These are phyloP conservation scores for Notothenia coriiceps DNA, from an alignment of 2,113 vertebrate species.

Conservation along the genomic window DNA sequence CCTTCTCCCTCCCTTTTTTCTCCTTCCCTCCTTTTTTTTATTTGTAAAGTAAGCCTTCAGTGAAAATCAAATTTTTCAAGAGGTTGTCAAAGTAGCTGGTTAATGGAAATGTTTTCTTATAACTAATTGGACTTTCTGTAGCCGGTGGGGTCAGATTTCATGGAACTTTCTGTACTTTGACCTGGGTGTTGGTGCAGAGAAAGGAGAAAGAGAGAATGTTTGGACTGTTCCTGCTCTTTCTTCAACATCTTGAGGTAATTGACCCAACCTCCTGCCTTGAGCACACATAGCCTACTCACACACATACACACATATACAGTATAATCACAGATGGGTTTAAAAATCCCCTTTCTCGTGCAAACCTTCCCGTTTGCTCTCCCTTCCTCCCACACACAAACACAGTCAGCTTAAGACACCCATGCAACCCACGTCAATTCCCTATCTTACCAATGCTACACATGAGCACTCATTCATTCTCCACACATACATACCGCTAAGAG, in stretches of 20 bases:
- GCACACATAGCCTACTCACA: slow-evolving; percentile 38
- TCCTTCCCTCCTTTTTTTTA: background rate
- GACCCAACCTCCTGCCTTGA: slow-evolving; percentile 67
- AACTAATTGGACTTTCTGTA: slow-evolving; percentile 46
- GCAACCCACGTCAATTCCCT: slow-evolving; percentile 33
- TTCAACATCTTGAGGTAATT: slow-evolving; percentile 84
- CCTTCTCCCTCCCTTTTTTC: background rate
- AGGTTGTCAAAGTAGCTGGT: slow-evolving; percentile 8
- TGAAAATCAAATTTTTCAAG: background rate
- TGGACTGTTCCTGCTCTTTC: slow-evolving; percentile 65
- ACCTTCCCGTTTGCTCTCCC: slow-evolving; percentile 24
- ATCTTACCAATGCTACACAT: slow-evolving; percentile 41
- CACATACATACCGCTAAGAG: slow-evolving; percentile 41
- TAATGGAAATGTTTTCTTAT: slow-evolving; percentile 40
- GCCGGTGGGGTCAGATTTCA: slow-evolving; percentile 55
- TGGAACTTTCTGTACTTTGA: slow-evolving; percentile 47
- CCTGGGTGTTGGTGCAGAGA: slow-evolving; percentile 49
- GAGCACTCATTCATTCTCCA: slow-evolving; percentile 31
- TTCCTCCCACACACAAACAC: slow-evolving; percentile 25
- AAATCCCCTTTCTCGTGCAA: slow-evolving; percentile 49
- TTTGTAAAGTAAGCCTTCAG: slow-evolving; percentile 1
- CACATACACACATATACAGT: slow-evolving; percentile 22
- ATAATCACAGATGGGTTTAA: slow-evolving; percentile 53
- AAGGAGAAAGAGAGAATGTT: slow-evolving; percentile 30
- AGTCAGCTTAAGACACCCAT: slow-evolving; percentile 43